A percentile compares a stretch with the other conserved stretches of the same genome.
Conservation (phyloP, 1,140 invertebrate genomes). For the Trialeurodes vaporariorum region DNA sequence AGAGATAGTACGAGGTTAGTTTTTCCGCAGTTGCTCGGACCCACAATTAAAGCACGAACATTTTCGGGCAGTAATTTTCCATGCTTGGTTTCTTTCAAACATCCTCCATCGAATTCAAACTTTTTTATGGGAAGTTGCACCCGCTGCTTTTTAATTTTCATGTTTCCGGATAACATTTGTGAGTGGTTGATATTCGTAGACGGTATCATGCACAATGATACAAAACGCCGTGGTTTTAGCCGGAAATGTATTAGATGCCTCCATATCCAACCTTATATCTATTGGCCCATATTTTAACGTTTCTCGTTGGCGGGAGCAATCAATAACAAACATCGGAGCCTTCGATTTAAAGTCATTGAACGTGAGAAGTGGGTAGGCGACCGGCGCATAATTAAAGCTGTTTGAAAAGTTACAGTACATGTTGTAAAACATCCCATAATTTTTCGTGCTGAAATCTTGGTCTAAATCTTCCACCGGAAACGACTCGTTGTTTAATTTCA, state of each 20-base stretch:
- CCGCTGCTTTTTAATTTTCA: neutral
- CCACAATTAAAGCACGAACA: no score
- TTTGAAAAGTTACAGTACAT: conserved; percentile 27
- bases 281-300: conserved; percentile 23
- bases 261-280: conserved; percentile 29
- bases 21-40: no score
- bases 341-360: conserved; percentile 19
- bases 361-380: conserved; percentile 15
- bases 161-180: conserved; percentile 17
- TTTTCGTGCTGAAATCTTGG: conserved; percentile 17
- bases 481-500: conserved; percentile 30
- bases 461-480: conserved; percentile 29
- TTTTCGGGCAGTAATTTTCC: no score
- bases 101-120: neutral
- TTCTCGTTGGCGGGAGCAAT: conserved; percentile 29
- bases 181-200: conserved; percentile 26
- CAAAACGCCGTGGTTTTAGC: conserved; percentile 28
- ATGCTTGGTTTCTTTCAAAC: neutral
- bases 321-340: conserved; percentile 26
- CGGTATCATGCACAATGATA: conserved; percentile 28
- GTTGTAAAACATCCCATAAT: conserved; percentile 23
- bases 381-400: conserved; percentile 22
- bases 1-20: no score
- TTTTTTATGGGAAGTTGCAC: neutral
- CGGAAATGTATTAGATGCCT: conserved; percentile 20